Conservation (phyloP, 2,113 vertebrate genomes). For the Hassar affinis region DNA sequence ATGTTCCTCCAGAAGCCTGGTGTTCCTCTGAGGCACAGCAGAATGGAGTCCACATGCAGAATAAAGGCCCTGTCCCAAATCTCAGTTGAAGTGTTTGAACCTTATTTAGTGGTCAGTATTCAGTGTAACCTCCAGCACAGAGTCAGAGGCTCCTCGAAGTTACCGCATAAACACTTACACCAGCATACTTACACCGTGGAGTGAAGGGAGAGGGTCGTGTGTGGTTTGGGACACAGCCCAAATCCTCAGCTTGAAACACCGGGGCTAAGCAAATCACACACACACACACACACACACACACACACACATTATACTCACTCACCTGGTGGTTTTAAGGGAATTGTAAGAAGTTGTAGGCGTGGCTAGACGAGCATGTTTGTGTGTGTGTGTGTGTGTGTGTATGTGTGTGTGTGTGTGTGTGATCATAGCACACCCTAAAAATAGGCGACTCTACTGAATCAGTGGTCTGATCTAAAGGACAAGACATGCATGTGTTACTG, state of each 20-base stretch:
- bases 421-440: slow-evolving; percentile 24
- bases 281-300: no score
- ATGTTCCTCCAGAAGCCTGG: no score
- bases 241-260: not conserved
- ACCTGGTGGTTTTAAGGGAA: no score
- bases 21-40: no score
- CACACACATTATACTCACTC: no score
- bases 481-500: slow-evolving; percentile 32
- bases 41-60: no score
- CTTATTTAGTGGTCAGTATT: no score
- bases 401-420: not conserved
- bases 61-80: no score
- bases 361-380: not conserved
- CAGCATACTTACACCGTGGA: not conserved
- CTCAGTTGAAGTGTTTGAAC: no score
- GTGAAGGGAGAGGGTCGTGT: not conserved
- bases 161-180: not conserved
- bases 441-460: slow-evolving; percentile 28
- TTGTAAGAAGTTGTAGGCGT: not conserved
- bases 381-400: not conserved
- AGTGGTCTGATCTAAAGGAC: slow-evolving; percentile 23
- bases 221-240: not conserved
- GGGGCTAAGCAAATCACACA: not conserved
- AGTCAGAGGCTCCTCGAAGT: not conserved
- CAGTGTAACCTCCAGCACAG: not conserved